These are phyloP conservation scores for Lutjanus erythropterus DNA, from an alignment of 2,113 vertebrate species.

Conservation along the genomic window DNA sequence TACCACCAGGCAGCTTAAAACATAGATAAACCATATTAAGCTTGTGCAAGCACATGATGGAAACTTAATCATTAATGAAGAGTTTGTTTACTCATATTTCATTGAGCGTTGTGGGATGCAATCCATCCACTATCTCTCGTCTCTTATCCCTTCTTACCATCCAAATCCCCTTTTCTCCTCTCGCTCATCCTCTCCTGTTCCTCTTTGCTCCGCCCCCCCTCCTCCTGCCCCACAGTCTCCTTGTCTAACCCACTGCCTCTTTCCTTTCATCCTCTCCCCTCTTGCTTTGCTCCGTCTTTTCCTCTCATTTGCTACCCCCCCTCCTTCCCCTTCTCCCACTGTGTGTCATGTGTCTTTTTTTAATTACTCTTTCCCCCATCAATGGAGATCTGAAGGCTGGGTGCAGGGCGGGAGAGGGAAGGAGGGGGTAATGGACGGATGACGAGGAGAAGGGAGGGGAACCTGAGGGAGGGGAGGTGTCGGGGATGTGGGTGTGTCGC, in stretches of 20 bases:
- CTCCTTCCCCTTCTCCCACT: not conserved
- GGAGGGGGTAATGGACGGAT: constrained; percentile 10
- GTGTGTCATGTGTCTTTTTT: constrained; percentile 45
- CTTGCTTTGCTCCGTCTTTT: constrained; percentile 3
- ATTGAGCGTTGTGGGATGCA: constrained; percentile 35
- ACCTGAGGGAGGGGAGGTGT: not conserved
- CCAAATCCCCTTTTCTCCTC: constrained; percentile 53
- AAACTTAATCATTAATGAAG: constrained; percentile 53
- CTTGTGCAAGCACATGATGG: constrained; percentile 14
- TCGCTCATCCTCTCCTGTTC: constrained; percentile 36
- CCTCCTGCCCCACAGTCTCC: not conserved
- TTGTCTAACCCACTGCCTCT: constrained; percentile 31
- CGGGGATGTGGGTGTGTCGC: constrained; percentile 21
- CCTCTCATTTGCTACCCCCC: constrained; percentile 2
- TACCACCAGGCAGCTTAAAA: constrained; percentile 14
- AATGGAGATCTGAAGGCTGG: constrained; percentile 36
- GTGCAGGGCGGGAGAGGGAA: not conserved
- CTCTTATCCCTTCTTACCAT: constrained; percentile 65
- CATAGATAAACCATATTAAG: constrained; percentile 27
- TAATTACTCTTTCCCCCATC: constrained; percentile 56
- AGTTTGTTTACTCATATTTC: constrained; percentile 59
- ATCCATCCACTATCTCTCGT: constrained; percentile 45
- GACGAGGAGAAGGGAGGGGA: not conserved
- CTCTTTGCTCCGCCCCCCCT: constrained; percentile 31
- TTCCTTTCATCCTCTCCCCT: constrained; percentile 19